Evolutionary conservation across 2,797 vertebrate genomes (phyloP).

Genomic region (Sorex maritimensis): DNA sequence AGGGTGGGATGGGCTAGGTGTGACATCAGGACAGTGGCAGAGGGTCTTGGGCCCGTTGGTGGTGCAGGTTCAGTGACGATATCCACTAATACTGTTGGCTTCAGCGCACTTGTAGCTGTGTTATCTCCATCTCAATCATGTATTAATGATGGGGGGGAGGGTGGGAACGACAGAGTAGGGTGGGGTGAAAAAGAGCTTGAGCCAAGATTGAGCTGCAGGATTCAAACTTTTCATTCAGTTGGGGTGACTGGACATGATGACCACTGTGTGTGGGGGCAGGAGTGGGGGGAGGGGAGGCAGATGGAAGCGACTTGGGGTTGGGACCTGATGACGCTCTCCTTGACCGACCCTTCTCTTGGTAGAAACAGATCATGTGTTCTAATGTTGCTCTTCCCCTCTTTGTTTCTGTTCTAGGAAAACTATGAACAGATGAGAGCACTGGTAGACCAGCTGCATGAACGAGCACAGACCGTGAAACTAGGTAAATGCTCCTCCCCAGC

Average conservation of each 20-base stretch:
- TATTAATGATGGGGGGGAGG: too few species aligned
- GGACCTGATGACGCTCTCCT: not conserved
- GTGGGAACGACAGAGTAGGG: too few species aligned
- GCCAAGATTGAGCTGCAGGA: not conserved
- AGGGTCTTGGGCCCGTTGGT: too few species aligned
- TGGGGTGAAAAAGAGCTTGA: not conserved
- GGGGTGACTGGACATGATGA: too few species aligned
- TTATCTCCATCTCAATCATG: too few species aligned
- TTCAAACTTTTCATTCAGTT: not conserved
- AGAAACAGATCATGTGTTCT: not conserved
- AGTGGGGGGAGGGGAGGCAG: too few species aligned
- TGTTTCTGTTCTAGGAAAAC: conserved; percentile 94
- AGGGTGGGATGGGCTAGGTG: too few species aligned
- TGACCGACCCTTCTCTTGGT: not conserved
- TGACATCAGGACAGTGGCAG: too few species aligned
- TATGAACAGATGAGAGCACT: conserved; percentile 96
- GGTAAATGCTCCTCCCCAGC: conserved; percentile 90
- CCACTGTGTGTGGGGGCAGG: not conserved
- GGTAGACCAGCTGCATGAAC: conserved; percentile 93
- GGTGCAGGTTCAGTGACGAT: too few species aligned
- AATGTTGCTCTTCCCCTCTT: conserved; percentile 31
- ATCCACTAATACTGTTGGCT: too few species aligned
- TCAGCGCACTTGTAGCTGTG: too few species aligned
- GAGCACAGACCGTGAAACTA: conserved; percentile 94
- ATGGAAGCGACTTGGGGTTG: too few species aligned